Conservation (phyloP, 2,113 vertebrate species). For the Athene cunicularia region DNA sequence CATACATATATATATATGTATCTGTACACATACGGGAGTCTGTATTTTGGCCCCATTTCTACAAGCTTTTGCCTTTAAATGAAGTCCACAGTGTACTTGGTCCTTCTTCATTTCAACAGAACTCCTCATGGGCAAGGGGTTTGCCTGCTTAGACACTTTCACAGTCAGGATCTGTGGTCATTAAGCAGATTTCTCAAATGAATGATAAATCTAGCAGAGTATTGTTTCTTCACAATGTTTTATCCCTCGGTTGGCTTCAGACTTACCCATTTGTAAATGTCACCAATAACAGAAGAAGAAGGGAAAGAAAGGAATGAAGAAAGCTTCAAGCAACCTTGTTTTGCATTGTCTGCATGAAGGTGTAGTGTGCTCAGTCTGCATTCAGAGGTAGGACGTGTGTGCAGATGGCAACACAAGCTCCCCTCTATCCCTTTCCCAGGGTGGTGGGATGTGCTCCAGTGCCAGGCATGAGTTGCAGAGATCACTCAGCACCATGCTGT, state of each 20-base stretch:
- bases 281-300: not conserved
- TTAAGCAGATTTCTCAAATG: not conserved
- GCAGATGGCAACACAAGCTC: not conserved
- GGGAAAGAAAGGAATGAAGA: not conserved
- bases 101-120: not conserved
- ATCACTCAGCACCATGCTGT: not conserved
- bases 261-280: not conserved
- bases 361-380: not conserved
- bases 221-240: not conserved
- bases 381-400: accelerated
- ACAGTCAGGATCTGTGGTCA: not conserved
- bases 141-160: not conserved
- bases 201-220: not conserved
- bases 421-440: not conserved
- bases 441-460: not conserved
- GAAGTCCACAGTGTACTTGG: not conserved
- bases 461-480: accelerated
- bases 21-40: not conserved
- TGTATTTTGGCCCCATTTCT: not conserved
- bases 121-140: not conserved
- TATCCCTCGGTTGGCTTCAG: not conserved
- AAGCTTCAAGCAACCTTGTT: not conserved
- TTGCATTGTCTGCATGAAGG: not conserved
- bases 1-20: not conserved
- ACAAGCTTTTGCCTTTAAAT: not conserved